Evolutionary conservation across 30 jellyfish, hydroid and myxozoan genomes (phyloP), one percentile per base, ranked within the genome.

Genomic region (Aurelia sp.): DNA sequence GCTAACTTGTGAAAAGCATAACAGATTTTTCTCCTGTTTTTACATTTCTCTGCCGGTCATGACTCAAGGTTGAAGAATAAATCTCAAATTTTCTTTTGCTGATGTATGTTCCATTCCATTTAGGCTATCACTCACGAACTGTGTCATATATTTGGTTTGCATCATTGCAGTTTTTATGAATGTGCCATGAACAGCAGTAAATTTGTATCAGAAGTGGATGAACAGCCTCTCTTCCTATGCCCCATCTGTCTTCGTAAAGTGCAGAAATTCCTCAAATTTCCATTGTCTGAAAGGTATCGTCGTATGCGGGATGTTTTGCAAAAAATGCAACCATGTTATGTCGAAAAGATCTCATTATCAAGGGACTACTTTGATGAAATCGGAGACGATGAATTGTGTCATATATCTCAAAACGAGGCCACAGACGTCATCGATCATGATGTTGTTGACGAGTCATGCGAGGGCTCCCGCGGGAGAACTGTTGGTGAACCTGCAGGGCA

Each of bases 231-330:
- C 30, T 78, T 88, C 35, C 84, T 93, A 30, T 93, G 98, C 71
- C 98, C 98, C 3, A 81, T 93, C n/a, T 93, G 98, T 74, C 86
- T 93, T n/a, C 97, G 98, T 7, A 93, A 93, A 59, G 76, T 93
- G 73, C 98, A 93, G 70, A 71, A 74, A 31, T 80, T 70, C 59
- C 94, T 93, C 18, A 88, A 88, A 66, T 93, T 87, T 73, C 33
- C 64, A 44, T 76, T 93, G 15, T 17, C 23, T 10, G 85, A 70
- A n/a, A 84, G 98, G 6, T 93, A 93, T 81, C 61, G 89, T 78
- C 71, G 62, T 63, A 65, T 90, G 18, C 52, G 68, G 0, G 89
- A 62, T 23, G 77, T 85, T 44, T 79, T 67, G 22, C 23, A 50
- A 6, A 50, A 50, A 13, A 83, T 83, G 87, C 76, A 55, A 15